These are phyloP conservation scores for Calidris pygmaea DNA, from an alignment of 2,113 vertebrate genomes.

Conservation along the genomic window DNA sequence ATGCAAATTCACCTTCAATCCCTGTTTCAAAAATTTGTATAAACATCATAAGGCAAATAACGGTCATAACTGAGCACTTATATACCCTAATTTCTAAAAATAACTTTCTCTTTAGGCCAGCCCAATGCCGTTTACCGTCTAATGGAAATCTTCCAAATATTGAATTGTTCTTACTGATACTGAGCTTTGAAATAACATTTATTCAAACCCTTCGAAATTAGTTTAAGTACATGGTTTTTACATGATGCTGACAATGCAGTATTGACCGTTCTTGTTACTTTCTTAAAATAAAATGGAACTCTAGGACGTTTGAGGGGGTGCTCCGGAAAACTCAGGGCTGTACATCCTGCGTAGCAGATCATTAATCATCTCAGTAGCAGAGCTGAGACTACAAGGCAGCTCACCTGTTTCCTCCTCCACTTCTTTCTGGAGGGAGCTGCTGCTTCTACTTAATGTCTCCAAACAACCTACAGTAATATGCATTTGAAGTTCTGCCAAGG, in stretches of 20 bases:
- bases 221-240: fast-evolving
- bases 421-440: not conserved
- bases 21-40: not conserved
- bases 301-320: not conserved
- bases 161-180: not conserved
- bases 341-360: not conserved
- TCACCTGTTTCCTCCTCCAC: not conserved
- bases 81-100: not conserved
- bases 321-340: not conserved
- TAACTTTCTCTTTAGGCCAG: not conserved
- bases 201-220: too few species aligned
- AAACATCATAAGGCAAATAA: not conserved
- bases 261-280: fast-evolving
- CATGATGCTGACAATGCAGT: not conserved
- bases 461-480: not conserved
- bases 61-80: not conserved
- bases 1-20: not conserved
- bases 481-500: conserved; percentile 50
- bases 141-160: not conserved
- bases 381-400: not conserved
- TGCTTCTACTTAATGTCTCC: not conserved
- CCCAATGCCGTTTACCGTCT: not conserved
- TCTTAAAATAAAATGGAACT: not conserved
- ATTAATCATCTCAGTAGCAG: not conserved
- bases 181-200: fast-evolving